Evolutionary conservation across 2,113 vertebrate species (phyloP), one percentile per base, ranked within the genome.

Genomic region (Rhipidura dahli): DNA sequence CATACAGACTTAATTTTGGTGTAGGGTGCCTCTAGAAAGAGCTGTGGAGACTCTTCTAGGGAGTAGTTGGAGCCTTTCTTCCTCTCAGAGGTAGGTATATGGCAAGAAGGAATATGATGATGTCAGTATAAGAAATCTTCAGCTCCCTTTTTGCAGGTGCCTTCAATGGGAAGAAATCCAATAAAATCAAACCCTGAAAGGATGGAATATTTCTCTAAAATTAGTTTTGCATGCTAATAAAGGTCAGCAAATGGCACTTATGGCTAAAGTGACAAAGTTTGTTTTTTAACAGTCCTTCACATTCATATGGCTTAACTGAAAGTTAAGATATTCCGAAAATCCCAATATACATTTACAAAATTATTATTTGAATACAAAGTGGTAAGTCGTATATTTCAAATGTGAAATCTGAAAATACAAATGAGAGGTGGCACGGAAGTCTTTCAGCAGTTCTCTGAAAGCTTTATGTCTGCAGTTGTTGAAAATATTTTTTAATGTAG

Each of bases 241-340:
- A 86, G 49, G 53, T 94, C 92, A 78, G 92, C 49, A 78, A 94
- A 86, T 51, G 87, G 94, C 93, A 93, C 91, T 88, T 94, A 33
- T 3, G 93, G 90, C 68, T 91, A 95, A 96, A 94, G 94, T 87
- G 91, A 89, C 85, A 82, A 72, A 90, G 78, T 81, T 45, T 33
- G 5, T 54, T 60, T 88, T 84, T 91, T 59, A 92, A 83, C 47
- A 76, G 93, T 94, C 76, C 21, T 87, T 91, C 75, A 45, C 73
- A 50, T 92, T 95, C 61, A 11, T 27, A 45, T 61, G 84, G 63
- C 70, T 94, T 49, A 82, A 80, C 22, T 47, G 54, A 85, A 85
- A 69, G 59, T 3, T n/a, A n/a, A 69, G 35, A 5, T 79, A n/a
- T 2, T 84, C 83, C 56, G 59, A 39, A 61, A 78, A 71, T 56